phyloP scores from a whole-genome alignment of 2,888 invertebrate species.

The Amphiduros pacificus region DNA sequence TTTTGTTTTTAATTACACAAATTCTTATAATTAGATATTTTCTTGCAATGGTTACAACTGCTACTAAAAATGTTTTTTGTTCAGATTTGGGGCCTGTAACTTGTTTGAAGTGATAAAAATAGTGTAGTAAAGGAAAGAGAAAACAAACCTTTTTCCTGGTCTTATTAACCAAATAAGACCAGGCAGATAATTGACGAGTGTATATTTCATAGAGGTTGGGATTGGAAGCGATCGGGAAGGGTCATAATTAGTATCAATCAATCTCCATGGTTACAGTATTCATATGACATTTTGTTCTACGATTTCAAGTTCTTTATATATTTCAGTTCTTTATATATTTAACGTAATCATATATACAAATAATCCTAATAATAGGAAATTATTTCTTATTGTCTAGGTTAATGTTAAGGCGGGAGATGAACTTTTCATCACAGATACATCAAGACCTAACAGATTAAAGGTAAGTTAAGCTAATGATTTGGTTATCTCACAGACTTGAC shows the following conservation, averaged over 20 bases:
- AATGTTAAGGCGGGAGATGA: constrained; percentile 12
- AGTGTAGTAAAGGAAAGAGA: no score
- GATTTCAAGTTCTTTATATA: no score
- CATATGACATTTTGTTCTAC: neutral
- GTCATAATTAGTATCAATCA: neutral
- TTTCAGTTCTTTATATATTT: no score
- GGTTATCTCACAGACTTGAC: no score
- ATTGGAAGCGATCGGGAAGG: no score
- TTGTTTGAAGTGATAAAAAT: no score
- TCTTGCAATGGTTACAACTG: neutral
- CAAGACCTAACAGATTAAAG: constrained; percentile 18
- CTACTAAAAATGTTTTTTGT: neutral
- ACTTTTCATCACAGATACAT: constrained; percentile 11
- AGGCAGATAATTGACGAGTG: no score
- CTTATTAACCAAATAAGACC: no score
- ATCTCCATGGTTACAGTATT: neutral
- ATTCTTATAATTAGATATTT: neutral
- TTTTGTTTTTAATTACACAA: no score
- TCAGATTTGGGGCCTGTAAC: no score
- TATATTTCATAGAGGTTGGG: no score
- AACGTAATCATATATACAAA: constrained; percentile 5
- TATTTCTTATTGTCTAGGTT: neutral
- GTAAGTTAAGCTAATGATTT: neutral
- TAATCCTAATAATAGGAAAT: constrained; percentile 1
- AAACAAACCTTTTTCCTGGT: no score